These are phyloP conservation scores for Dromas ardeola DNA, from an alignment of 2,113 vertebrate species.

Conservation along the genomic window DNA sequence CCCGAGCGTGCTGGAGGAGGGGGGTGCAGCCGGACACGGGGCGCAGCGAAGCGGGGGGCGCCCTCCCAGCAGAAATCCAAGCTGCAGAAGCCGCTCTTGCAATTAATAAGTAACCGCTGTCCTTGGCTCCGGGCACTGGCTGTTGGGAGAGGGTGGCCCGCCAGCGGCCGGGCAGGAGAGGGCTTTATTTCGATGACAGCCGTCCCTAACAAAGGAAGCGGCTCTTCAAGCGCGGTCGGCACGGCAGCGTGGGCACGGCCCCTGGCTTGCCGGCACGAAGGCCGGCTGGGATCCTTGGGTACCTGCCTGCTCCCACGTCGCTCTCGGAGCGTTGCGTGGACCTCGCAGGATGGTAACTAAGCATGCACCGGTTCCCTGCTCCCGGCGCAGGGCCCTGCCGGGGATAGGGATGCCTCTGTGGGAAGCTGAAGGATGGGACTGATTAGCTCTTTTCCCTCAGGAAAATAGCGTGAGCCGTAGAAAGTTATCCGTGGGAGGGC, in stretches of 20 bases:
- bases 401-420: neutral
- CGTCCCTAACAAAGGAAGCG: neutral
- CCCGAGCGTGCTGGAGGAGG: neutral
- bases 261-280: accelerated
- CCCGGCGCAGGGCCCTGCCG: accelerated
- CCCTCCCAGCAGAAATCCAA: neutral
- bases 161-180: neutral
- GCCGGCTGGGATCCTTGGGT: neutral
- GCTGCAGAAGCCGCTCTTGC: neutral
- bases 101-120: conserved; percentile 33
- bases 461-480: neutral
- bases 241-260: neutral
- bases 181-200: neutral
- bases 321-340: accelerated
- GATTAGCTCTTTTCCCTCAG: neutral
- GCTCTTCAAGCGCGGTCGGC: neutral
- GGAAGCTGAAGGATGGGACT: neutral
- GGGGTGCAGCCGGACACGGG: neutral
- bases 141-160: neutral
- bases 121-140: neutral
- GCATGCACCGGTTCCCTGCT: neutral
- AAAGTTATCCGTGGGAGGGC: neutral
- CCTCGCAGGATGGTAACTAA: neutral
- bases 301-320: neutral
- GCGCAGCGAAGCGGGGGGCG: neutral